Evolutionary conservation across 2,797 vertebrate genomes (phyloP).

Genomic region (Ctenopoma kingsleyae): DNA sequence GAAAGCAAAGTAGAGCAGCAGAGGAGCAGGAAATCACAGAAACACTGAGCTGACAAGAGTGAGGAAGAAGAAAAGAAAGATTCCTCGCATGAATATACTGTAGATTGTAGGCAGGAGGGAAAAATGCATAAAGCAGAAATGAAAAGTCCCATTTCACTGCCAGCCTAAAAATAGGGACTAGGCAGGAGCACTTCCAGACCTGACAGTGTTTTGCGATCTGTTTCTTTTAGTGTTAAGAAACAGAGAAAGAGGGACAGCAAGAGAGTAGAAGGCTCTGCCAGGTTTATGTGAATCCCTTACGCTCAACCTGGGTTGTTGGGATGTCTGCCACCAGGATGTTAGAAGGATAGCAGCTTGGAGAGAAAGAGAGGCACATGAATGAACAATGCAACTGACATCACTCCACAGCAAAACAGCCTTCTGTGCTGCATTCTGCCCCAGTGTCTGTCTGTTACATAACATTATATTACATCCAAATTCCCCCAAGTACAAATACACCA

Average conservation of each 20-base stretch:
- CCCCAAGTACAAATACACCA: constrained; percentile 39
- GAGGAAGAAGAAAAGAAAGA: constrained; percentile 6
- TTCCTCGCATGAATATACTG: constrained; percentile 25
- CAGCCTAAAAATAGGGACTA: constrained; percentile 70
- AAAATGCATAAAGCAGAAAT: constrained; percentile 44
- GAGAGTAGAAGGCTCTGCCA: constrained; percentile 52
- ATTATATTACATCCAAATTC: constrained; percentile 41
- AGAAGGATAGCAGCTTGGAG: constrained; percentile 46
- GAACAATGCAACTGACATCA: constrained; percentile 65
- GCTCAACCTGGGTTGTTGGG: constrained; percentile 51
- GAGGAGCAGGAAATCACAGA: constrained; percentile 30
- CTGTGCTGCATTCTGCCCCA: constrained; percentile 58
- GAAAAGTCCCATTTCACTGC: constrained; percentile 55
- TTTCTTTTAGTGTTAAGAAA: constrained; percentile 63
- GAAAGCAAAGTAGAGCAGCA: constrained; percentile 2
- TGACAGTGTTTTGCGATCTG: constrained; percentile 59
- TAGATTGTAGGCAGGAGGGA: constrained; percentile 36
- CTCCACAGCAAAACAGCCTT: constrained; percentile 53
- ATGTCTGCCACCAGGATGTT: constrained; percentile 57
- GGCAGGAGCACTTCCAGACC: constrained; percentile 53
- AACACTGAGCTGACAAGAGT: constrained; percentile 29
- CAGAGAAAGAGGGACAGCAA: constrained; percentile 35
- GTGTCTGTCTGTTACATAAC: constrained; percentile 61
- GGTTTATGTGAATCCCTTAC: constrained; percentile 47
- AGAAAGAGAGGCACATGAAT: constrained; percentile 57